Conservation (phyloP, 2,113 vertebrate species). For the Dasyurus viverrinus region DNA sequence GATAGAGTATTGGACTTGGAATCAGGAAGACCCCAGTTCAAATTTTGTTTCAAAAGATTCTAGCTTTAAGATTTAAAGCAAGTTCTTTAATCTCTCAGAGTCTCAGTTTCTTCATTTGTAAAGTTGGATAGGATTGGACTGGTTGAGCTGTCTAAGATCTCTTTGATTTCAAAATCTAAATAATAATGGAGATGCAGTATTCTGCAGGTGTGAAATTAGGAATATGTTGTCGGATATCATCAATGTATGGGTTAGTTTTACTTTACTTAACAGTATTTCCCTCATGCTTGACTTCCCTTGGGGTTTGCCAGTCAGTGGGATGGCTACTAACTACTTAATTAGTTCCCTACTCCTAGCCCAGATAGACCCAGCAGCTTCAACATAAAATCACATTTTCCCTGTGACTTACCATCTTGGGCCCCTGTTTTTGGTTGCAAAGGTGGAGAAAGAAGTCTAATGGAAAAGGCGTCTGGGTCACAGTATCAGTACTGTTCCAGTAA, state of each 20-base stretch:
- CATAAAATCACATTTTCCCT: too few species aligned
- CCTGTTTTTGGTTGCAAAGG: too few species aligned
- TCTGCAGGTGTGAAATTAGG: neutral
- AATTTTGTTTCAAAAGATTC: neutral
- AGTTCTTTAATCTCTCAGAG: neutral
- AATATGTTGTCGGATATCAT: neutral
- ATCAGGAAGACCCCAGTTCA: neutral
- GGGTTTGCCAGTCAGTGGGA: too few species aligned
- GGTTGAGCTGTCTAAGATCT: neutral
- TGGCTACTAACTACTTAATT: too few species aligned
- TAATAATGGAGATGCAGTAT: neutral
- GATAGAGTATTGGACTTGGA: neutral
- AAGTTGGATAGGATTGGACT: neutral
- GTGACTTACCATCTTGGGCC: too few species aligned
- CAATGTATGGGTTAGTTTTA: neutral
- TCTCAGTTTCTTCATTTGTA: neutral
- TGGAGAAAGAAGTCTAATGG: too few species aligned
- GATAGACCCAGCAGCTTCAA: too few species aligned
- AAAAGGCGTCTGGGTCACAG: too few species aligned
- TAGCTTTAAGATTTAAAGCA: neutral
- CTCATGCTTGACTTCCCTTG: too few species aligned
- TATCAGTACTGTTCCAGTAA: too few species aligned
- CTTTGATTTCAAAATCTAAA: neutral
- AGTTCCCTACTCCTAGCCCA: too few species aligned
- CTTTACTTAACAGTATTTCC: neutral